Percentiles rank a stretch among this genome's conserved stretches.
Conservation (phyloP, 2,113 vertebrate genomes). For the Mus spicilegus region DNA sequence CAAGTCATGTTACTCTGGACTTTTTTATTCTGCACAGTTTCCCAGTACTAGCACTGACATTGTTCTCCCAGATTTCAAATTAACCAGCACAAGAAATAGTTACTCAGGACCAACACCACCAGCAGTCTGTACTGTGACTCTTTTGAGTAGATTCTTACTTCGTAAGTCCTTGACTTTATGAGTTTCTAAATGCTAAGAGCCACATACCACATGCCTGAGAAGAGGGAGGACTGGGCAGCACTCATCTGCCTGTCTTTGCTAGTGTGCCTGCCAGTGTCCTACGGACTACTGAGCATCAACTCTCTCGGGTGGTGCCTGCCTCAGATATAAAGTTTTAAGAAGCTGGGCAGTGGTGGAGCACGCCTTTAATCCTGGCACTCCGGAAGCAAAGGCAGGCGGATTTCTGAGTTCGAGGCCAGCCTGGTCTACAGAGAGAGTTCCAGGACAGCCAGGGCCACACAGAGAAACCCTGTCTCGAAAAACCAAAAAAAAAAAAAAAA, state of each 20-base stretch:
- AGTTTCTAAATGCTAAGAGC: background rate
- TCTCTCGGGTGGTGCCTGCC: background rate
- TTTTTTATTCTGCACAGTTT: background rate
- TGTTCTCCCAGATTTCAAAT: background rate
- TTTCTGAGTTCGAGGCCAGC: too few species aligned
- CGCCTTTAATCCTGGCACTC: too few species aligned
- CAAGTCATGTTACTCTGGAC: background rate
- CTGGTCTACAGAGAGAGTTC: too few species aligned
- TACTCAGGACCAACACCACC: background rate
- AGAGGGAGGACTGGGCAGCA: background rate
- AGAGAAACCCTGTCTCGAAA: too few species aligned
- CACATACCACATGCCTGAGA: fast-evolving
- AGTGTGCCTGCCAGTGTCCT: background rate
- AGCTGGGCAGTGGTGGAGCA: background rate
- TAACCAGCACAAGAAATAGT: background rate
- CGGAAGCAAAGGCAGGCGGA: too few species aligned
- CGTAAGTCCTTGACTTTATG: background rate
- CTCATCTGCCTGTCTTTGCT: background rate
- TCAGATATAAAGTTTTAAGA: background rate
- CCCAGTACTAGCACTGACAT: background rate
- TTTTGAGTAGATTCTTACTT: background rate
- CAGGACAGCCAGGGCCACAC: too few species aligned
- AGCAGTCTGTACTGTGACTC: background rate
- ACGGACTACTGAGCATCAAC: background rate
- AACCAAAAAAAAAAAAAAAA: too few species aligned